These are phyloP conservation scores for Cryptocheilus praepositus DNA, from an alignment of 2,888 invertebrate genomes.

Conservation along the genomic window DNA sequence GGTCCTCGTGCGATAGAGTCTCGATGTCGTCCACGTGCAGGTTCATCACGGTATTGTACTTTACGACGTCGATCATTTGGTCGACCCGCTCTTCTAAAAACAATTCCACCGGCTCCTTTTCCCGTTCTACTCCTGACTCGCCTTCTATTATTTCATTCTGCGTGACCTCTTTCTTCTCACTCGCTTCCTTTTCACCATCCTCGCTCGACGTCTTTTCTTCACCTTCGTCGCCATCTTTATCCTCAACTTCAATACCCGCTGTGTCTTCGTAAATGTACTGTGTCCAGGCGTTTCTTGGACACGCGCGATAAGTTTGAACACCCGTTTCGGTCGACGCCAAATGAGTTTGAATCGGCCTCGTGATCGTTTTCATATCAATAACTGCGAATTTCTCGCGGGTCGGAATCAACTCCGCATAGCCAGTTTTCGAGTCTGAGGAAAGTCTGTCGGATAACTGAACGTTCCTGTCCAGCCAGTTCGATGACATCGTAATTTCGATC, in stretches of 20 bases:
- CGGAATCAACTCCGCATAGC: slow-evolving; percentile 80
- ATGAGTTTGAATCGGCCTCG: slow-evolving; percentile 77
- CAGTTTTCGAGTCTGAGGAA: slow-evolving; percentile 79
- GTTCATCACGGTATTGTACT: slow-evolving; percentile 65
- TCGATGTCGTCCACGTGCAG: slow-evolving; percentile 63
- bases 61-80: slow-evolving; percentile 55
- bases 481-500: slow-evolving; percentile 75
- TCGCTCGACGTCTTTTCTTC: not conserved
- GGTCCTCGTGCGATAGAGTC: slow-evolving; percentile 34
- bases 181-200: slow-evolving; percentile 17
- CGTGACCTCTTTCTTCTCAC: slow-evolving; percentile 30
- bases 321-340: slow-evolving; percentile 71
- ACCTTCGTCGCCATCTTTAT: not conserved
- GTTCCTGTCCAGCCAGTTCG: slow-evolving; percentile 25
- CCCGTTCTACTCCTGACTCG: slow-evolving; percentile 11
- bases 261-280: slow-evolving; percentile 63
- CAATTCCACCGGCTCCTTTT: slow-evolving; percentile 33
- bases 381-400: slow-evolving; percentile 77
- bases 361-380: slow-evolving; percentile 78
- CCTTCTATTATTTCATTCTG: slow-evolving; percentile 6
- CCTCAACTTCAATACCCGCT: slow-evolving; percentile 16
- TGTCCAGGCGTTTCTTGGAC: slow-evolving; percentile 69
- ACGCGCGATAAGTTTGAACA: slow-evolving; percentile 68
- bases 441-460: slow-evolving; percentile 76
- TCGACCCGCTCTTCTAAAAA: slow-evolving; percentile 41